These are phyloP conservation scores for Tyto alba DNA, from an alignment of 2,113 vertebrate species.

Conservation along the genomic window DNA sequence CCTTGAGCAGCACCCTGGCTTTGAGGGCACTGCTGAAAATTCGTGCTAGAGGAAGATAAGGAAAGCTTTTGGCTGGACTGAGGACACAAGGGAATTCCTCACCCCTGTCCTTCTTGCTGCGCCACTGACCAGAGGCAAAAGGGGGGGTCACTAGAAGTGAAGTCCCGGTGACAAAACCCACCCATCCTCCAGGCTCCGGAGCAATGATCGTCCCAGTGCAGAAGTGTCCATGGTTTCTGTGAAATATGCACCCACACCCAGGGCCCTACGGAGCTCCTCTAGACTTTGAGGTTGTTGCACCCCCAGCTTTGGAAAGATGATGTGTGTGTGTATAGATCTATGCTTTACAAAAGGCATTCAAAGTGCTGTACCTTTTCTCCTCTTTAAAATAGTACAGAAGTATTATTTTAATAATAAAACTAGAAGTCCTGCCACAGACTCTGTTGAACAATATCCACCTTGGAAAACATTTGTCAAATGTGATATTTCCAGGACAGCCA, in stretches of 20 bases:
- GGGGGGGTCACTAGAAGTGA: neutral
- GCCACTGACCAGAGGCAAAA: neutral
- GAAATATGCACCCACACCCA: neutral
- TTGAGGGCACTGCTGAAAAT: neutral
- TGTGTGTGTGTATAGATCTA: neutral
- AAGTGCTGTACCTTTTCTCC: neutral
- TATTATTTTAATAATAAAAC: neutral
- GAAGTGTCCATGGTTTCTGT: neutral
- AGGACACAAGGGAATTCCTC: neutral
- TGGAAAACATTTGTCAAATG: accelerated
- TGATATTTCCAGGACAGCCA: neutral
- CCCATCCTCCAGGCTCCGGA: accelerated
- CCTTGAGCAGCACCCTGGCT: neutral
- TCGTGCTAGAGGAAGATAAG: neutral
- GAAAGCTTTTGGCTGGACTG: neutral
- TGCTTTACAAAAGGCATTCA: neutral
- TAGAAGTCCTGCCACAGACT: neutral
- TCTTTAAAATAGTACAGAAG: neutral
- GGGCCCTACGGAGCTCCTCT: neutral
- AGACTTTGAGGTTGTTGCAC: neutral
- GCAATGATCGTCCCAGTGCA: accelerated
- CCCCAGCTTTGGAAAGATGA: neutral
- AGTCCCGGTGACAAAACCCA: neutral
- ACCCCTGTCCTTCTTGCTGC: accelerated
- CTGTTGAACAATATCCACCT: neutral